Conservation (phyloP, 2,797 vertebrate genomes). For the Chelon labrosus region DNA sequence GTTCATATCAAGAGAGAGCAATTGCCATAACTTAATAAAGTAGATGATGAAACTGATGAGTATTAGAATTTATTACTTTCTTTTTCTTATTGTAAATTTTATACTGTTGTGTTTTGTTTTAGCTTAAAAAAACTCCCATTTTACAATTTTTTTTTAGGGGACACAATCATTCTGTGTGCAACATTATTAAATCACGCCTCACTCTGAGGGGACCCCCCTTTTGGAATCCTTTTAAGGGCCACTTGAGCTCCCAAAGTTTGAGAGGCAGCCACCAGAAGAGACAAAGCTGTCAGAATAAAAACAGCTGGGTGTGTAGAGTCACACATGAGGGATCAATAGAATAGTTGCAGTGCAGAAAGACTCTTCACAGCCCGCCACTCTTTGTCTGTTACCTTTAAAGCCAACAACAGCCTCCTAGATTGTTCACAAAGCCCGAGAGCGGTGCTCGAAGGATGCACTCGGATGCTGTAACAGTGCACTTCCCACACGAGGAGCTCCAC, state of each 20-base stretch:
- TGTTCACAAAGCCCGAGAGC: slow-evolving; percentile 54
- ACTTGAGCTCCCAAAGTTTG: slow-evolving; percentile 25
- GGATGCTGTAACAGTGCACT: slow-evolving; percentile 46
- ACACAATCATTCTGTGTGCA: slow-evolving; percentile 9
- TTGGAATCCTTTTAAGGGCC: slow-evolving; percentile 31
- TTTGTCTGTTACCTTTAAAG: slow-evolving; percentile 47
- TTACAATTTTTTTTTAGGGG: neutral
- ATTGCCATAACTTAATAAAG: neutral
- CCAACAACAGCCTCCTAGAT: slow-evolving; percentile 20
- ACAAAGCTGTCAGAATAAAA: slow-evolving; percentile 34
- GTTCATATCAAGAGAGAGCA: neutral
- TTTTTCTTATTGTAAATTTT: neutral
- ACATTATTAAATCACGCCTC: slow-evolving; percentile 35
- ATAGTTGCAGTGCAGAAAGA: slow-evolving; percentile 52
- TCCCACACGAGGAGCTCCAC: slow-evolving; percentile 48
- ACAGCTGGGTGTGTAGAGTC: slow-evolving; percentile 24
- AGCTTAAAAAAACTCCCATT: neutral
- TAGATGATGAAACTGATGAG: neutral
- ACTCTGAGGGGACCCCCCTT: neutral
- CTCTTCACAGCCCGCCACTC: slow-evolving; percentile 39
- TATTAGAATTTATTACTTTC: neutral
- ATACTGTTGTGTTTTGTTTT: no score
- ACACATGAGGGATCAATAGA: slow-evolving; percentile 37
- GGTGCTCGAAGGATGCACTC: slow-evolving; percentile 52
- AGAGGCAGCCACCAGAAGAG: slow-evolving; percentile 18